Evolutionary conservation across 2,888 invertebrate species (phyloP).

Genomic region (Resseliella maxima): DNA sequence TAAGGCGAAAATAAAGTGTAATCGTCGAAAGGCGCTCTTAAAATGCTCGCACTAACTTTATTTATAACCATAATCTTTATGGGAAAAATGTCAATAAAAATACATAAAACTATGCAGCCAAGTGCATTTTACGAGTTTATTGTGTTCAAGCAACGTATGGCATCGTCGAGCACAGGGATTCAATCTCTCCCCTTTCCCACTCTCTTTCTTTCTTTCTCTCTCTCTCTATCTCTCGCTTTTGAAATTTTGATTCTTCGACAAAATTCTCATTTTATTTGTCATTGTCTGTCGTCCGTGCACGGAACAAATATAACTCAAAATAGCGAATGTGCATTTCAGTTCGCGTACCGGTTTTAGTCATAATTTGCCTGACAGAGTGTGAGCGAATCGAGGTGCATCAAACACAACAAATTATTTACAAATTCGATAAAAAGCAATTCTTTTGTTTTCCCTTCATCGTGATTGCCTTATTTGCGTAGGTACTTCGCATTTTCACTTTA

Average conservation of each 20-base stretch:
- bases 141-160: background rate
- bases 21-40: background rate
- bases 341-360: background rate
- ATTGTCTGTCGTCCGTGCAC: constrained; percentile 7
- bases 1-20: constrained; percentile 33
- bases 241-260: background rate
- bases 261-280: constrained; percentile 6
- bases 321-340: background rate
- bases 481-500: constrained; percentile 49
- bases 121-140: constrained; percentile 51
- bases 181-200: no score
- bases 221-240: background rate
- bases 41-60: constrained; percentile 21
- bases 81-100: constrained; percentile 51
- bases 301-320: constrained; percentile 42
- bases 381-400: background rate
- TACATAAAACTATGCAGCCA: constrained; percentile 53
- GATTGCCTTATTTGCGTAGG: constrained; percentile 52
- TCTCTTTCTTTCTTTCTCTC: background rate
- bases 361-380: background rate
- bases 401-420: constrained; percentile 51
- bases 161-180: background rate
- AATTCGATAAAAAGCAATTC: constrained; percentile 50
- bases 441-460: background rate
- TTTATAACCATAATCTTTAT: constrained; percentile 55